Conservation (phyloP, 2,113 vertebrate species). For the Leptodactylus fuscus region DNA sequence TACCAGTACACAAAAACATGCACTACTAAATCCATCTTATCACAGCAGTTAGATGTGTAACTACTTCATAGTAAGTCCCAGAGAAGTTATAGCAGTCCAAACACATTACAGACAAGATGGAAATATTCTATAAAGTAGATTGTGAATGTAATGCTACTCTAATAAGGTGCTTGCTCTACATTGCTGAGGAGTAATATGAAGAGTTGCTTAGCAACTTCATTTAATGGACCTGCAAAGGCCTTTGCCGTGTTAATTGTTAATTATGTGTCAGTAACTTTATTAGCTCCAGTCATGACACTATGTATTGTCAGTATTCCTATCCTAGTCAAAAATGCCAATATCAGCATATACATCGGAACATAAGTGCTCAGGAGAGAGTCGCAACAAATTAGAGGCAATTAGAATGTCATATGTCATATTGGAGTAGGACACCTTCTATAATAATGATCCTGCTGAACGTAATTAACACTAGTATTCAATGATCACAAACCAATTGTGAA, state of each 20-base stretch:
- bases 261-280: slow-evolving; percentile 52
- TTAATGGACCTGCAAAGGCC: slow-evolving; percentile 19
- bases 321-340: background rate
- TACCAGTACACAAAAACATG: too few species aligned
- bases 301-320: slow-evolving; percentile 14
- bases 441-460: background rate
- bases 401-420: slow-evolving; percentile 13
- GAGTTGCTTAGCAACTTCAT: slow-evolving; percentile 44
- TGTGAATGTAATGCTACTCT: background rate
- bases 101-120: too few species aligned
- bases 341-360: background rate
- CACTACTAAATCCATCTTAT: background rate
- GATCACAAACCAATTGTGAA: background rate
- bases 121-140: too few species aligned
- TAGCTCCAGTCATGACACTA: slow-evolving; percentile 24
- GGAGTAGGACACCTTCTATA: background rate
- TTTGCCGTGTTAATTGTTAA: slow-evolving; percentile 52
- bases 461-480: background rate
- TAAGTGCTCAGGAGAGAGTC: background rate
- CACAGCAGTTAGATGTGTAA: too few species aligned
- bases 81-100: too few species aligned
- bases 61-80: background rate
- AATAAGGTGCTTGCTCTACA: background rate
- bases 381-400: slow-evolving; percentile 23
- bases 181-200: background rate